Percentiles rank a stretch among this genome's conserved stretches.
These are phyloP conservation scores for Channa argus DNA, from an alignment of 2,113 vertebrate species.

Conservation along the genomic window DNA sequence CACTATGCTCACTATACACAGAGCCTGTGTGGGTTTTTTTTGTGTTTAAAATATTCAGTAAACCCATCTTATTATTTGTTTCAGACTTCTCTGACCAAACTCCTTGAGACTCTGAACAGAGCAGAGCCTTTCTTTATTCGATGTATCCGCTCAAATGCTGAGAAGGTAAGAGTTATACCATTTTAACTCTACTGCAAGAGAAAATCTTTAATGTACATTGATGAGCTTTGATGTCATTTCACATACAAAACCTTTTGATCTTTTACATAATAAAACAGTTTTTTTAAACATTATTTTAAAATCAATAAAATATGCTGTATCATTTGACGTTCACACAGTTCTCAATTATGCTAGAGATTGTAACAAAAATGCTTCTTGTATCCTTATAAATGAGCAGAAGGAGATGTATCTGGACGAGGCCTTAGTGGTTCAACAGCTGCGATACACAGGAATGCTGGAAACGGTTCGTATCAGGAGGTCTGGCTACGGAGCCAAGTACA, in stretches of 20 bases:
- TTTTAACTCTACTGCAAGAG: not conserved
- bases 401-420: slow-evolving; percentile 93
- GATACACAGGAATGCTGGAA: slow-evolving; percentile 98
- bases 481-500: slow-evolving; percentile 97
- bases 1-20: no score
- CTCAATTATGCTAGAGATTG: no score
- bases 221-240: not conserved
- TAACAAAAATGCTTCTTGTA: slow-evolving; percentile 7
- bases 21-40: not conserved
- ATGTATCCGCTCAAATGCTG: slow-evolving; percentile 96
- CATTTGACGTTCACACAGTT: no score
- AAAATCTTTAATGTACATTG: not conserved
- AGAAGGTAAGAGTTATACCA: slow-evolving; percentile 87
- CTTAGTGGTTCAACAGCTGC: slow-evolving; percentile 94
- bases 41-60: not conserved
- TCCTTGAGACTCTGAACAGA: slow-evolving; percentile 91
- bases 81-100: slow-evolving; percentile 93
- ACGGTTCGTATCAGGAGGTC: slow-evolving; percentile 96
- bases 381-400: slow-evolving; percentile 82
- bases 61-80: slow-evolving; percentile 22
- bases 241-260: not conserved
- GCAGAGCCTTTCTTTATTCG: slow-evolving; percentile 98
- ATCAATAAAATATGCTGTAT: not conserved
- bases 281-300: not conserved
- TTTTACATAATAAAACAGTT: not conserved